Evolutionary conservation across 2,797 vertebrate genomes (phyloP).

Genomic region (Oreochromis mossambicus): DNA sequence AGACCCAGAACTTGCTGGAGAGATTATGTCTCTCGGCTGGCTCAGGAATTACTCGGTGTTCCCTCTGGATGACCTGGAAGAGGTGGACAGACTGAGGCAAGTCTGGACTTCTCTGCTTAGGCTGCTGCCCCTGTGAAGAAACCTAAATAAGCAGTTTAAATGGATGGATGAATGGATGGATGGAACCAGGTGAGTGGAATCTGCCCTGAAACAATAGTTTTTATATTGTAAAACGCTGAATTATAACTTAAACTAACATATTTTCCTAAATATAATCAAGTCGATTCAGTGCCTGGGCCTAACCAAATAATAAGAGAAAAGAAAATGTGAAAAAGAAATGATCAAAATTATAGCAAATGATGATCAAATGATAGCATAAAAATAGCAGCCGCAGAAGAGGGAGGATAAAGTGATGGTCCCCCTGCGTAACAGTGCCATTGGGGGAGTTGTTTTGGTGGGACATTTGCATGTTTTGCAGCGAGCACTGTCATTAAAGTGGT

Average conservation of each 20-base stretch:
- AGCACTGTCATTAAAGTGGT: neutral
- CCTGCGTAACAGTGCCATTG: neutral
- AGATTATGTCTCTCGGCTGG: neutral
- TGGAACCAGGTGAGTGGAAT: neutral
- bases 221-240: neutral
- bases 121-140: neutral
- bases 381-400: neutral
- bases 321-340: neutral
- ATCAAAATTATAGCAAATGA: neutral
- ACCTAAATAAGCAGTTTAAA: neutral
- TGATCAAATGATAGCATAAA: neutral
- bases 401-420: neutral
- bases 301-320: neutral
- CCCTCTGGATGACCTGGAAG: neutral
- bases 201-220: neutral
- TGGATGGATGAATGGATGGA: neutral
- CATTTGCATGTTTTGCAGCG: neutral
- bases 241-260: neutral
- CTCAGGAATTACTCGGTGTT: rapidly evolving
- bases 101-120: neutral
- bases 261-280: neutral
- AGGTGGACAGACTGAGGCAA: neutral
- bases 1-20: neutral
- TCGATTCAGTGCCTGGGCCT: neutral
- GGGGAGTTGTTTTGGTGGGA: neutral